A percentile compares a stretch with the other conserved stretches of the same genome.
Evolutionary conservation across 2,113 vertebrate species (phyloP).

Genomic region (Zingel zingel): DNA sequence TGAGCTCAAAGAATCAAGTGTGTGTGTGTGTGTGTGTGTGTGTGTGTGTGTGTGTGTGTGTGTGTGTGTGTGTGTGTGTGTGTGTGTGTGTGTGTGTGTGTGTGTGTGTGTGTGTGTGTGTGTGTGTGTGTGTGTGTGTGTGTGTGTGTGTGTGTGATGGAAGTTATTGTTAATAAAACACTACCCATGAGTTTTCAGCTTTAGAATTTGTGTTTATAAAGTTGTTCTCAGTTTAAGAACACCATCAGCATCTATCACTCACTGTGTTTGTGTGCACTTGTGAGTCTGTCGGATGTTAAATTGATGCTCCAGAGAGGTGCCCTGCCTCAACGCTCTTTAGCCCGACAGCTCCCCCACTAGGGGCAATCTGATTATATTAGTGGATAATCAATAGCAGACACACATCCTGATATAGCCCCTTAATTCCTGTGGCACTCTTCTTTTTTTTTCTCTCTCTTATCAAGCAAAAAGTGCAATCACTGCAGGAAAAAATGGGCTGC

Average conservation of each 20-base stretch:
- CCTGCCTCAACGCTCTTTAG: background rate
- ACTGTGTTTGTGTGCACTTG: background rate
- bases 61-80: too few species aligned
- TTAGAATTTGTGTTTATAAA: background rate
- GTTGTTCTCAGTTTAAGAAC: background rate
- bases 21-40: too few species aligned
- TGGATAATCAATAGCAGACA: constrained; percentile 34
- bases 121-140: too few species aligned
- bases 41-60: too few species aligned
- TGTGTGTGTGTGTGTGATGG: too few species aligned
- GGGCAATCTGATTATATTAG: constrained; percentile 28
- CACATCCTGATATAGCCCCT: constrained; percentile 3
- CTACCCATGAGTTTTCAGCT: background rate
- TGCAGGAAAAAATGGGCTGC: background rate
- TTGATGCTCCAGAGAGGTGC: constrained; percentile 15
- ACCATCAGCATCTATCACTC: background rate
- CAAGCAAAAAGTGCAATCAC: background rate
- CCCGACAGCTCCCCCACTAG: background rate
- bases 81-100: too few species aligned
- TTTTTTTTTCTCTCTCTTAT: constrained; percentile 3
- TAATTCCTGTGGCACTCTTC: background rate
- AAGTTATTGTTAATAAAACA: too few species aligned
- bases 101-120: too few species aligned
- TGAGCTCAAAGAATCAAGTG: background rate
- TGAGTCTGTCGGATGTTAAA: background rate